Conservation (phyloP, 2,888 invertebrate genomes). For the Caenorhabditis panamensis region DNA sequence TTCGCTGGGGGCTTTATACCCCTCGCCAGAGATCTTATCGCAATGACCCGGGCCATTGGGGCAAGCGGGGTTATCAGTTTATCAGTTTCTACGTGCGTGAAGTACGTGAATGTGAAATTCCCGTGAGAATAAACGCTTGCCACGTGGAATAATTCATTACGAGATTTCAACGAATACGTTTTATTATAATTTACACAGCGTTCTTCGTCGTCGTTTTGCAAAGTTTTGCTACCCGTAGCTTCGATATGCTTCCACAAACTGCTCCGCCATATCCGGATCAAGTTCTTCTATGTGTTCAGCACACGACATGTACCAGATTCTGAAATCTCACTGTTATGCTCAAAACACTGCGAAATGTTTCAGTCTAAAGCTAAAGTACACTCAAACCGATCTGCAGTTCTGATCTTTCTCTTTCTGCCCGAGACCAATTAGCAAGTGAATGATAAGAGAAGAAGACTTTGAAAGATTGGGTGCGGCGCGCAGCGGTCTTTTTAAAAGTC, state of each 20-base stretch:
- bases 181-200: no score
- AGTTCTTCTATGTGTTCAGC: conserved; percentile 32
- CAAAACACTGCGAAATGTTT: not conserved
- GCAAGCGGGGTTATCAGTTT: no score
- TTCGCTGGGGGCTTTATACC: conserved; percentile 18
- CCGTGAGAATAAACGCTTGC: no score
- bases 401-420: not conserved
- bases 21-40: conserved; percentile 24
- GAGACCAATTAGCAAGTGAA: conserved; percentile 29
- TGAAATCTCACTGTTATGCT: no score
- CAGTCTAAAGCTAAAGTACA: no score
- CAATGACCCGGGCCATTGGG: not conserved
- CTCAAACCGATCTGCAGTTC: no score
- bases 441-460: conserved; percentile 50
- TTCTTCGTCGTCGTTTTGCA: no score
- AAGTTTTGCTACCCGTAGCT: conserved; percentile 17
- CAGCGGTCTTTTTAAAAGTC: conserved; percentile 54
- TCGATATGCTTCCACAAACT: conserved; percentile 28
- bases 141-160: no score
- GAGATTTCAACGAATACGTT: no score
- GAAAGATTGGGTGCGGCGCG: conserved; percentile 47
- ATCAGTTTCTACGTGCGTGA: no score
- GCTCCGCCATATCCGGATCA: conserved; percentile 44
- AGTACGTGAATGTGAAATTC: no score
- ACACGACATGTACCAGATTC: conserved; percentile 56